A percentile compares a stretch with the other conserved stretches of the same genome.
phyloP scores from a whole-genome alignment of 1,140 invertebrate species.

The Hestina assimilis region DNA sequence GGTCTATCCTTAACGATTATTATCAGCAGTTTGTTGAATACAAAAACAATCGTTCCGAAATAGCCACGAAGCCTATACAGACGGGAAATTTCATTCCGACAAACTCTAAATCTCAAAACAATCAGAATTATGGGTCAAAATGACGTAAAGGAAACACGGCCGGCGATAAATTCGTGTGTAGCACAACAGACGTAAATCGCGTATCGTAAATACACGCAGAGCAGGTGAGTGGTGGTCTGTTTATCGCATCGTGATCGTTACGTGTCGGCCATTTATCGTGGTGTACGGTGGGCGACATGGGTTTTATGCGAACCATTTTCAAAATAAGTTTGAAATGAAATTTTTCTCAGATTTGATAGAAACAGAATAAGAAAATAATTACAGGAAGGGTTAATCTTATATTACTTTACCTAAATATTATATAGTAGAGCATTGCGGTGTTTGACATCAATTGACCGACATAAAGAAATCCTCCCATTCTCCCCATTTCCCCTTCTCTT shows the following conservation, averaged over 20 bases:
- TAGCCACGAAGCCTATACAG: background rate
- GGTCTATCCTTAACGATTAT: no score
- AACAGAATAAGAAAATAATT: background rate
- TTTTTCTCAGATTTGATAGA: background rate
- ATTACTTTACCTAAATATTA: no score
- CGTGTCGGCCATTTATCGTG: slow-evolving; percentile 25
- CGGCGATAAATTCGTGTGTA: slow-evolving; percentile 21
- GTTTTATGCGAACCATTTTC: background rate
- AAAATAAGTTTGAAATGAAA: background rate
- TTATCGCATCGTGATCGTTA: slow-evolving; percentile 29
- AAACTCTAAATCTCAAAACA: slow-evolving; percentile 22
- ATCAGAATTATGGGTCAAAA: slow-evolving; percentile 24
- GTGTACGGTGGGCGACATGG: slow-evolving; percentile 10
- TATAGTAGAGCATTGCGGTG: no score
- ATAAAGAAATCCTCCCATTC: no score
- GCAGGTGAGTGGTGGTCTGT: slow-evolving; percentile 26
- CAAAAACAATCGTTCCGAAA: background rate
- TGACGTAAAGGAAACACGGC: slow-evolving; percentile 23
- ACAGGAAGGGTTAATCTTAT: no score
- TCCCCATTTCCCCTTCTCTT: no score
- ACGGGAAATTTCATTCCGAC: slow-evolving; percentile 1
- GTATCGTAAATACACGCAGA: slow-evolving; percentile 25
- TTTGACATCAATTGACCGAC: no score
- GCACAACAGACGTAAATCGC: slow-evolving; percentile 24
- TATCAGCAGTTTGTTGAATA: no score